Evolutionary conservation across 2,888 invertebrate genomes (phyloP).

Genomic region (Heliconius charithonia): DNA sequence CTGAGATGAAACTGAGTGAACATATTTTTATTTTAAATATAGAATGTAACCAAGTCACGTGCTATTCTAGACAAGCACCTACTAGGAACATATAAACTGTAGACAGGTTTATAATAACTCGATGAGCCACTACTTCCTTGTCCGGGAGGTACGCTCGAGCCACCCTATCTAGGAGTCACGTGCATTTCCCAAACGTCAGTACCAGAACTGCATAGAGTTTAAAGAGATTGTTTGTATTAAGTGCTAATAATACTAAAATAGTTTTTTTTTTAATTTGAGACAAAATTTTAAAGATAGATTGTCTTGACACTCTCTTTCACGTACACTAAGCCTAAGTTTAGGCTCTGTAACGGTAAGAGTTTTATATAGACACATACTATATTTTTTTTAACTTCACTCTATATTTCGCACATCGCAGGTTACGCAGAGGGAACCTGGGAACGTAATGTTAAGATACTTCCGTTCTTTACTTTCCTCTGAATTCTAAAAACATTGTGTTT

Average conservation of each 20-base stretch:
- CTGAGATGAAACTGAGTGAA: no score
- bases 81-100: neutral
- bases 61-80: neutral
- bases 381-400: no score
- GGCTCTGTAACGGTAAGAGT: no score
- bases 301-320: no score
- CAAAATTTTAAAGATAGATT: neutral
- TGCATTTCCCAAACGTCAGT: neutral
- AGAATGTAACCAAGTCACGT: neutral
- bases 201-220: conserved; percentile 19
- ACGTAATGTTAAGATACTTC: no score
- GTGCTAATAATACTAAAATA: neutral
- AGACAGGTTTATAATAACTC: neutral
- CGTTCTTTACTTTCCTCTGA: no score
- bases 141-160: neutral
- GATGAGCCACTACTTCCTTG: neutral
- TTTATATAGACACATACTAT: no score
- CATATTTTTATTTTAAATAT: neutral
- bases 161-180: conserved; percentile 14
- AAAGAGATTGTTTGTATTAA: neutral
- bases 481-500: neutral
- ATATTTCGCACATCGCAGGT: no score
- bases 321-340: no score
- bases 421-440: no score
- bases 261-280: neutral